Evolutionary conservation across 2,797 vertebrate species (phyloP).

Genomic region (Aeoliscus strigatus): DNA sequence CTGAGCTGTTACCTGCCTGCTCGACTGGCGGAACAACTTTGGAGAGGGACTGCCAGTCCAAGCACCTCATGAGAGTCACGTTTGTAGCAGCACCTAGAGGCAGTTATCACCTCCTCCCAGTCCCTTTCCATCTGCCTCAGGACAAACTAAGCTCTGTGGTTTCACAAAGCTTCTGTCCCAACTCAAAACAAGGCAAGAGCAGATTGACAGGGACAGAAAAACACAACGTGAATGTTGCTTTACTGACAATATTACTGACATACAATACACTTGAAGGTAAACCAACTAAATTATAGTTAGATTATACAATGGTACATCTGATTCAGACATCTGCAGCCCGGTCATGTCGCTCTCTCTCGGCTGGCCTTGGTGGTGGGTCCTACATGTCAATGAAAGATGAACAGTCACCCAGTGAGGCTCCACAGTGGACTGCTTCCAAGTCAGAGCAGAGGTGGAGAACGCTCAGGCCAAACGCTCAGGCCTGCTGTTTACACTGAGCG

Average conservation of each 20-base stretch:
- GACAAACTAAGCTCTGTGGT: conserved; percentile 9
- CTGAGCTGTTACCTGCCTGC: conserved; percentile 3
- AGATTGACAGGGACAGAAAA: too few species aligned
- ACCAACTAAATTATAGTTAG: too few species aligned
- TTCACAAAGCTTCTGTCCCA: conserved; percentile 22
- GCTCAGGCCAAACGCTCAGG: conserved; percentile 1
- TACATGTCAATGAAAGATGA: too few species aligned
- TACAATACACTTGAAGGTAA: too few species aligned
- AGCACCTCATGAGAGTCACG: conserved; percentile 4
- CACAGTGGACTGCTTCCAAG: conserved; percentile 27
- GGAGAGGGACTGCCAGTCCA: background rate
- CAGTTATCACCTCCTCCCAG: conserved; percentile 3
- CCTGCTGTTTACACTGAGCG: conserved; percentile 9
- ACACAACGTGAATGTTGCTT: too few species aligned
- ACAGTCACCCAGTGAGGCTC: conserved; percentile 20
- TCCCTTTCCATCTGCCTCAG: conserved; percentile 36
- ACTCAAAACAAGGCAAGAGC: conserved; percentile 32
- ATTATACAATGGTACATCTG: too few species aligned
- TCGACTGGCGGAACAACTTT: background rate
- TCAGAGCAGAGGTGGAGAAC: conserved; percentile 32
- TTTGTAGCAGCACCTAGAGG: conserved; percentile 6
- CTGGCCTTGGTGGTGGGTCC: too few species aligned
- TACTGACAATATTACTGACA: too few species aligned
- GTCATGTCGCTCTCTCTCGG: too few species aligned
- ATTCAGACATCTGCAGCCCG: too few species aligned